Conservation (phyloP, 2,888 invertebrate species). For the Euzophera pinguis region DNA sequence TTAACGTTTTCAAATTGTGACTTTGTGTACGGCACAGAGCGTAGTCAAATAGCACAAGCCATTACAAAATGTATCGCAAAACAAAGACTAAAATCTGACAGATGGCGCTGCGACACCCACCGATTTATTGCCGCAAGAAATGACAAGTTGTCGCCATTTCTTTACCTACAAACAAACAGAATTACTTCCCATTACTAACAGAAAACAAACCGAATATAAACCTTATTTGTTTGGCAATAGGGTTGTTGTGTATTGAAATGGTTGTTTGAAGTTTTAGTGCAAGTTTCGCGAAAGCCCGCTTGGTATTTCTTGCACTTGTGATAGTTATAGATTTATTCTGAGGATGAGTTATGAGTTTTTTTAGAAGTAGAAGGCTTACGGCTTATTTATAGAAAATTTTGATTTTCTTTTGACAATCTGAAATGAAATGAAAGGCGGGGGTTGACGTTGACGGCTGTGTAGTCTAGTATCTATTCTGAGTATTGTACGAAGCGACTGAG, state of each 20-base stretch:
- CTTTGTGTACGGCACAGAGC: no score
- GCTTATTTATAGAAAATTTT: no score
- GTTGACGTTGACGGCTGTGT: no score
- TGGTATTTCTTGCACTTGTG: slow-evolving; percentile 4
- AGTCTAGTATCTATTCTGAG: no score
- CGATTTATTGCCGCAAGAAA: slow-evolving; percentile 23
- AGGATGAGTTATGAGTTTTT: background rate
- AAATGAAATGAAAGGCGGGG: no score
- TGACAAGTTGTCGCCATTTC: slow-evolving; percentile 23
- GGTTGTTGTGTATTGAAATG: background rate
- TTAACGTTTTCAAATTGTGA: no score
- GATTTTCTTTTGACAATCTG: no score
- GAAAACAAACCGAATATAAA: background rate
- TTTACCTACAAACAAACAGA: slow-evolving; percentile 15
- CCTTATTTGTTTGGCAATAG: background rate
- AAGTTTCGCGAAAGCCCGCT: background rate
- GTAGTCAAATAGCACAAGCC: no score
- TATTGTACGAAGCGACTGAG: no score
- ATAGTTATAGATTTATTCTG: slow-evolving; percentile 1
- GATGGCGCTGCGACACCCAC: slow-evolving; percentile 15
- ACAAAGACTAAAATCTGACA: slow-evolving; percentile 10
- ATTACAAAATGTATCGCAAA: slow-evolving; percentile 9
- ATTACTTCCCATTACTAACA: background rate
- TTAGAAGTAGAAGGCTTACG: no score
- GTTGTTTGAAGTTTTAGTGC: background rate